Conservation (phyloP, 2,797 vertebrate genomes). For the Hapalemur alaotrensis region DNA sequence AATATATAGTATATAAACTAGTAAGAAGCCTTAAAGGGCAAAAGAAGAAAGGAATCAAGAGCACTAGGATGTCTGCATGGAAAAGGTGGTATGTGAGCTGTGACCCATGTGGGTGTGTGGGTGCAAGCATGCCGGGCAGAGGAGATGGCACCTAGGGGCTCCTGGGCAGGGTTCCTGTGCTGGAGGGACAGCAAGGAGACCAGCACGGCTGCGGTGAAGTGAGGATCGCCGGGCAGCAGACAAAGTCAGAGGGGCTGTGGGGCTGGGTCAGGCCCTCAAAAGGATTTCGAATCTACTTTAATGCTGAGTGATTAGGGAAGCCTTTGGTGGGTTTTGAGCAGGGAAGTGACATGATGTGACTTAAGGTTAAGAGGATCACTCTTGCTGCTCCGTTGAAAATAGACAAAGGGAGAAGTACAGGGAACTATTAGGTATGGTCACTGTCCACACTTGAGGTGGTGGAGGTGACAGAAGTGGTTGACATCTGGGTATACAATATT, state of each 20-base stretch:
- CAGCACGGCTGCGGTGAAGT: rapidly evolving
- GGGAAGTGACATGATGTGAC: not conserved
- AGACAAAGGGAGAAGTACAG: not conserved
- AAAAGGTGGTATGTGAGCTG: not conserved
- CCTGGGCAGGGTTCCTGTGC: not conserved
- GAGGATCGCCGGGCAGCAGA: rapidly evolving
- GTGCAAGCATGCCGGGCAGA: not conserved
- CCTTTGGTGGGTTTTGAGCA: not conserved
- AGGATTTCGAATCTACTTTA: too few relatives aligned
- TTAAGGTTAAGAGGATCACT: not conserved
- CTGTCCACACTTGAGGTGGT: rapidly evolving
- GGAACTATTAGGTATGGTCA: too few relatives aligned
- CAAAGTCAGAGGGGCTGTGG: not conserved
- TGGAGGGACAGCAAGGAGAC: not conserved
- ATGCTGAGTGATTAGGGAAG: too few relatives aligned
- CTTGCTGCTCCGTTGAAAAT: not conserved
- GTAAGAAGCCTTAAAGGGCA: not conserved
- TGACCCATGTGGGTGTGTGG: not conserved
- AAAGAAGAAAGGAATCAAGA: not conserved
- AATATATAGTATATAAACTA: not conserved
- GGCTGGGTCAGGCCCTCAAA: not conserved
- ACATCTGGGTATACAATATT: not conserved
- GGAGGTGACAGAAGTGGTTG: not conserved
- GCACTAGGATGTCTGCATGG: not conserved
- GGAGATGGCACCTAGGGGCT: rapidly evolving